Conservation (phyloP, 2,888 invertebrate genomes). For the Nomada ferruginata region DNA sequence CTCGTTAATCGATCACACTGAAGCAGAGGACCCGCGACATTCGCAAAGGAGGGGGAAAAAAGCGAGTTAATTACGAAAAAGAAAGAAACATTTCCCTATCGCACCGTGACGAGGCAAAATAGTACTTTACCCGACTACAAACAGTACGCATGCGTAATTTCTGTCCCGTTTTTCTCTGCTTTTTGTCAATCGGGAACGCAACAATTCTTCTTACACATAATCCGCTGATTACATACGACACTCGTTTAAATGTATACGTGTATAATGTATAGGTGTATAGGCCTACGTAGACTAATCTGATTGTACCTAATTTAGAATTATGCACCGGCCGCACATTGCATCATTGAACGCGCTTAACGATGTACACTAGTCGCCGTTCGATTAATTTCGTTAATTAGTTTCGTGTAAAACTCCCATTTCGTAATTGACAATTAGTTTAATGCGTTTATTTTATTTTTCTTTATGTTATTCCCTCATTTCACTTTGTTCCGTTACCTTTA, state of each 20-base stretch:
- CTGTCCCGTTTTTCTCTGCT: neutral
- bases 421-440: slow-evolving; percentile 73
- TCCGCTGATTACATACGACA: slow-evolving; percentile 15
- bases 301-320: slow-evolving; percentile 74
- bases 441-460: neutral
- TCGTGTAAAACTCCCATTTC: slow-evolving; percentile 66
- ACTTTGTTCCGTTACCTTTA: neutral
- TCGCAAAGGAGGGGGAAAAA: neutral
- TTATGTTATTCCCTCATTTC: slow-evolving; percentile 29
- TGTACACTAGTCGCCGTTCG: slow-evolving; percentile 4
- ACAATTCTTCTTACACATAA: neutral
- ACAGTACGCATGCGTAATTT: neutral
- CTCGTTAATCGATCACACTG: neutral
- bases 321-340: slow-evolving; percentile 71
- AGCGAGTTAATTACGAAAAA: too few relatives aligned
- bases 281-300: slow-evolving; percentile 66
- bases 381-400: slow-evolving; percentile 44
- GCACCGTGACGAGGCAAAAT: slow-evolving; percentile 27
- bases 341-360: slow-evolving; percentile 51
- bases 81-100: neutral
- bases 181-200: too few relatives aligned
- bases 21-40: neutral
- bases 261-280: slow-evolving; percentile 41
- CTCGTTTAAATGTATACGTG: slow-evolving; percentile 6
- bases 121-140: slow-evolving; percentile 54